Conservation (phyloP, 2,113 vertebrate species). For the Oreochromis tanganicae region DNA sequence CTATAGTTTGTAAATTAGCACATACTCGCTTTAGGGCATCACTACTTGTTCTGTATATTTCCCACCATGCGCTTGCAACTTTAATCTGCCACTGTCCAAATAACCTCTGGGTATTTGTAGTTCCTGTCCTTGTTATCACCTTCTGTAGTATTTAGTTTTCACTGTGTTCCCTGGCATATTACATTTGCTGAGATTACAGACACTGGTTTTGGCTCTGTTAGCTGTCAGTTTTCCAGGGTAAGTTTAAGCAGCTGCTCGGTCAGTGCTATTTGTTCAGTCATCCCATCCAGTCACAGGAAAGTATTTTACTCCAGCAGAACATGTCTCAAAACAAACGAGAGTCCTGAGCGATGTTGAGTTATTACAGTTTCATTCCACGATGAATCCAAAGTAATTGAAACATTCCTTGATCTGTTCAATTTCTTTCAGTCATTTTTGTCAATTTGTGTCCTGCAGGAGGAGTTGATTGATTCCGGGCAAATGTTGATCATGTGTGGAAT, state of each 20-base stretch:
- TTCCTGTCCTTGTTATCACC: background rate
- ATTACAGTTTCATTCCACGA: background rate
- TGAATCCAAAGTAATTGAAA: background rate
- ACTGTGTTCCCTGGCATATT: background rate
- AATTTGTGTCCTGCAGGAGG: background rate
- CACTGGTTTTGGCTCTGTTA: background rate
- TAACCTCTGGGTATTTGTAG: background rate
- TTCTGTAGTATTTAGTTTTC: background rate
- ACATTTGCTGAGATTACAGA: background rate
- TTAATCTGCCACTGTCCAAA: background rate
- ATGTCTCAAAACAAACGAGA: background rate
- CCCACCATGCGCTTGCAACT: background rate
- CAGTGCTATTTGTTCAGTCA: background rate
- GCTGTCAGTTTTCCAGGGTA: background rate
- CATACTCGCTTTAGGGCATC: background rate
- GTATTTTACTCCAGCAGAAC: background rate
- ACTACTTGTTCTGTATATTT: background rate
- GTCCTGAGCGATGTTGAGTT: background rate
- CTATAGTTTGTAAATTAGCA: background rate
- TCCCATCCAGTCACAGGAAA: background rate
- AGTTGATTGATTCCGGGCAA: background rate
- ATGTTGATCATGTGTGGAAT: constrained; percentile 20
- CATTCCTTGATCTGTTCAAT: background rate
- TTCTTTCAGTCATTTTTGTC: background rate
- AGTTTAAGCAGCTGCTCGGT: background rate